Conservation (phyloP, 2,113 vertebrate species). For the Elephas maximus region DNA sequence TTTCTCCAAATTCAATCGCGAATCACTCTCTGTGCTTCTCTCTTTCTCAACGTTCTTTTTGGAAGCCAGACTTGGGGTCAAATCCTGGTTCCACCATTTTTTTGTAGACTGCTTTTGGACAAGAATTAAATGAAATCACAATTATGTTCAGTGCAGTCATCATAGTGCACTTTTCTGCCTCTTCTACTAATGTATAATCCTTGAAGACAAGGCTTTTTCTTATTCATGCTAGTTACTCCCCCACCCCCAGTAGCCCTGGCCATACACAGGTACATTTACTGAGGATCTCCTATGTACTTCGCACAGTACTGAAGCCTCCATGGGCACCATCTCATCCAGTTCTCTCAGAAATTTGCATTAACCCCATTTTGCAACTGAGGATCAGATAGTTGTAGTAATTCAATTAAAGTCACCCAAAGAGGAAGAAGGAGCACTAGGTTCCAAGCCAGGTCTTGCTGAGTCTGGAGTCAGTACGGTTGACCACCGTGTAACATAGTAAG, state of each 20-base stretch:
- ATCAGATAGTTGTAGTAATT: not conserved
- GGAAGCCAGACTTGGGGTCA: not conserved
- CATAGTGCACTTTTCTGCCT: not conserved
- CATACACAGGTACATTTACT: not conserved
- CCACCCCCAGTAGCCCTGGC: not conserved
- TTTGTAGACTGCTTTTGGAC: not conserved
- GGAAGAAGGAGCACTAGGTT: not conserved
- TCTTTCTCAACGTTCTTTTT: not conserved
- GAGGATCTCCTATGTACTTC: not conserved
- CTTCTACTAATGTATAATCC: not conserved
- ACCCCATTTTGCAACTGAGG: not conserved
- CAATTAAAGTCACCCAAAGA: not conserved
- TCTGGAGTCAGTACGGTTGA: not conserved
- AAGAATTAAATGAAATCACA: not conserved
- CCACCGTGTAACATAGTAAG: not conserved
- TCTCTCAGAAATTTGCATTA: not conserved
- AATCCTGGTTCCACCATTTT: not conserved
- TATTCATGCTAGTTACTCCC: not conserved
- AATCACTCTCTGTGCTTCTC: not conserved
- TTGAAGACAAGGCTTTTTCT: not conserved
- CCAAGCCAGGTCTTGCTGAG: not conserved
- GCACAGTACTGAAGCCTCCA: not conserved
- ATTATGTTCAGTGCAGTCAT: not conserved
- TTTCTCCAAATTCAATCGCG: not conserved
- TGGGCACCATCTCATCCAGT: accelerated